Conservation (phyloP, 2,888 invertebrate species). For the Conistra vaccinii region DNA sequence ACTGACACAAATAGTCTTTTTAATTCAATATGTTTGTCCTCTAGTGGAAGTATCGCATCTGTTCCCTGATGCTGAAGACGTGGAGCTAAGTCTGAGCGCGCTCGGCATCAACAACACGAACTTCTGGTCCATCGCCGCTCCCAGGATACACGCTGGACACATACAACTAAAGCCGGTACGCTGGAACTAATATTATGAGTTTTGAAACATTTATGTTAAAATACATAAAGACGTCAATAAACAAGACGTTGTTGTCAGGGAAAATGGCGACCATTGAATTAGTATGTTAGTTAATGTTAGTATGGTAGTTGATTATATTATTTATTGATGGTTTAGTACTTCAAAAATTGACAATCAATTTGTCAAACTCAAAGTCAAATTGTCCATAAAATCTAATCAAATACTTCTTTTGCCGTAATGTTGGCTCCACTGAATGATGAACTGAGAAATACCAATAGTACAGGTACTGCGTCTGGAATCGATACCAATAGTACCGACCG, state of each 20-base stretch:
- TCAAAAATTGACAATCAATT: neutral
- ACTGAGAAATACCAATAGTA: no score
- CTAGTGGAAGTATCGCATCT: slow-evolving; percentile 68
- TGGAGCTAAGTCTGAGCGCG: slow-evolving; percentile 74
- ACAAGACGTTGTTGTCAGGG: neutral
- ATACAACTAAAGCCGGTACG: slow-evolving; percentile 81
- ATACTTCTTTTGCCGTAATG: no score
- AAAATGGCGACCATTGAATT: neutral
- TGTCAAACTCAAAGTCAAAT: no score
- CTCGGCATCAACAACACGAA: slow-evolving; percentile 86
- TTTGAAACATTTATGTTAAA: neutral
- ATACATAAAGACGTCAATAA: neutral
- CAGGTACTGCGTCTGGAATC: no score
- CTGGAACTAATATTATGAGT: neutral
- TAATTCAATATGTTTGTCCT: neutral
- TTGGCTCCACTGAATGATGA: no score
- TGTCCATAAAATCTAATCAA: no score
- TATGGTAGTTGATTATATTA: no score
- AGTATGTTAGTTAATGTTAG: no score
- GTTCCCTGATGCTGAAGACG: slow-evolving; percentile 75
- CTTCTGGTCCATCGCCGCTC: slow-evolving; percentile 87
- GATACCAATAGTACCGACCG: no score
- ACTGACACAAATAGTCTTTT: neutral
- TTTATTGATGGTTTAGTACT: neutral
- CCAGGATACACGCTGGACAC: slow-evolving; percentile 79